Evolutionary conservation across 2,888 invertebrate species (phyloP).

Genomic region (Sturmia bella): DNA sequence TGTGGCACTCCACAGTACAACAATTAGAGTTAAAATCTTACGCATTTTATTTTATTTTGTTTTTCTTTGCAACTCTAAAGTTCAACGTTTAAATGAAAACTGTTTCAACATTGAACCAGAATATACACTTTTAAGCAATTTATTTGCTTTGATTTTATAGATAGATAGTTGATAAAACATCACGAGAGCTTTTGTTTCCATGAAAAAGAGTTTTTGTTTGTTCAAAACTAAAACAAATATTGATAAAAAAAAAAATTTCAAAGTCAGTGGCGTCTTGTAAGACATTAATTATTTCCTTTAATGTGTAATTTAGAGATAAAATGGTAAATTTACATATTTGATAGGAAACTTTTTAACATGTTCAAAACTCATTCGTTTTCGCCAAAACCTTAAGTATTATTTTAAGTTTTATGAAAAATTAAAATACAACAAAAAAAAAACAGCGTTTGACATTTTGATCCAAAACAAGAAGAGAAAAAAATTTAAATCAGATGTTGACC

Average conservation of each 20-base stretch:
- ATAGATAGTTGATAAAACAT: constrained; percentile 2
- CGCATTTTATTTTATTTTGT: no score
- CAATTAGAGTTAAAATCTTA: constrained; percentile 31
- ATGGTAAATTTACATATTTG: no score
- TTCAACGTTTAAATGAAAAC: constrained; percentile 35
- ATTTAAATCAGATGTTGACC: no score
- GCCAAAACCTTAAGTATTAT: no score
- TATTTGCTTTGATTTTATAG: not conserved
- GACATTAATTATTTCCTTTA: no score
- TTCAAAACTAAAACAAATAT: constrained; percentile 15
- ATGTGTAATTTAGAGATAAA: no score
- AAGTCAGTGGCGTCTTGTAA: constrained; percentile 10
- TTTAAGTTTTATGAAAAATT: no score
- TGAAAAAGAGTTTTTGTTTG: not conserved
- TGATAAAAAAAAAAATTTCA: constrained; percentile 44
- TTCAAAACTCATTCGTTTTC: no score
- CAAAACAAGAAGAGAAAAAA: no score
- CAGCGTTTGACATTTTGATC: no score
- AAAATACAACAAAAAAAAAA: no score
- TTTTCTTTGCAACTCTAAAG: constrained; percentile 24
- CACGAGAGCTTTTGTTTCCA: not conserved
- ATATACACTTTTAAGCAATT: constrained; percentile 10
- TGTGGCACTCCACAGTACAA: constrained; percentile 10
- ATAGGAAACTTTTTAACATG: no score
- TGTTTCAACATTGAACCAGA: not conserved